These are phyloP conservation scores for Cataglyphis altisquamis DNA, from an alignment of 2,888 invertebrate genomes.

Conservation along the genomic window DNA sequence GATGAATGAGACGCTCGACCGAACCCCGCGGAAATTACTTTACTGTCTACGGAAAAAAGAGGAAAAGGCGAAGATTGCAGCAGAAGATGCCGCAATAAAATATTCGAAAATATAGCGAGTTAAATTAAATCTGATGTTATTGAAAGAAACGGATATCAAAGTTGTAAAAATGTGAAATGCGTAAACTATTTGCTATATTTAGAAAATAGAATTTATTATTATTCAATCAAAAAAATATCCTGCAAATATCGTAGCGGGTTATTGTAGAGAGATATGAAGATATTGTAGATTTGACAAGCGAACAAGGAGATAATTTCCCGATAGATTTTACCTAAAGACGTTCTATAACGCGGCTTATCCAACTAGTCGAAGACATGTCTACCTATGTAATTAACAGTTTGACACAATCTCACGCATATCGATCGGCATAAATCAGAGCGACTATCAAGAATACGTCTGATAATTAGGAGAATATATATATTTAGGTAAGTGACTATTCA, in stretches of 20 bases:
- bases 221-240: neutral
- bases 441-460: slow-evolving; percentile 33
- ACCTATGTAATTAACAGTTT: slow-evolving; percentile 40
- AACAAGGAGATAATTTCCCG: neutral
- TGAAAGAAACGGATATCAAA: neutral
- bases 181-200: neutral
- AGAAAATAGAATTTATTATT: neutral
- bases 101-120: slow-evolving; percentile 8
- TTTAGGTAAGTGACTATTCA: slow-evolving; percentile 9
- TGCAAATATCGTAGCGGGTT: neutral
- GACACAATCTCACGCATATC: slow-evolving; percentile 43
- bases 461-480: slow-evolving; percentile 30
- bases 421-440: slow-evolving; percentile 50
- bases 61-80: neutral
- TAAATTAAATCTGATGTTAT: neutral
- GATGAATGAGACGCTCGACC: slow-evolving; percentile 61
- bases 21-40: slow-evolving; percentile 60
- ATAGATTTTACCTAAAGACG: neutral
- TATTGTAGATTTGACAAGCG: neutral
- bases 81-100: slow-evolving; percentile 18
- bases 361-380: neutral
- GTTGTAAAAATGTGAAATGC: neutral
- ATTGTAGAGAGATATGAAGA: neutral
- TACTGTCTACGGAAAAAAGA: slow-evolving; percentile 19
- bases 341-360: neutral